A percentile compares a stretch with the other conserved stretches of the same genome.
These are phyloP conservation scores for Rotaria socialis DNA, from an alignment of 2,888 invertebrate genomes.

Conservation along the genomic window DNA sequence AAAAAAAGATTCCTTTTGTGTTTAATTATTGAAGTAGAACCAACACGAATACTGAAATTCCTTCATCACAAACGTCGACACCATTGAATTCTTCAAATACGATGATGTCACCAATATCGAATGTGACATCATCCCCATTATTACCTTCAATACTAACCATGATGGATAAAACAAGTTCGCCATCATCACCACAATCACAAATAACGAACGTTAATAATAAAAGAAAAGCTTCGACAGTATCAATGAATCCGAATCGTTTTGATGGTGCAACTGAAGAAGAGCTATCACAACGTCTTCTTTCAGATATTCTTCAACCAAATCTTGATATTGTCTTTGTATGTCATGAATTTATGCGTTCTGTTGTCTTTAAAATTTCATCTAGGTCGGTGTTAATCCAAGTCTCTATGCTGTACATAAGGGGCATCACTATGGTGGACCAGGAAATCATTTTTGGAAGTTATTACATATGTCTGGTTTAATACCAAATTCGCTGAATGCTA, in stretches of 20 bases:
- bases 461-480: conserved; percentile 87
- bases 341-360: neutral
- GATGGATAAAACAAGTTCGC: neutral
- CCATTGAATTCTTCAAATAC: neutral
- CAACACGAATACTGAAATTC: neutral
- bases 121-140: neutral
- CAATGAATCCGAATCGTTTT: conserved; percentile 10
- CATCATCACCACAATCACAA: neutral
- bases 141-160: neutral
- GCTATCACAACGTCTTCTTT: conserved; percentile 71
- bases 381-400: conserved; percentile 97
- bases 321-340: conserved; percentile 90
- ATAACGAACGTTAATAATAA: neutral
- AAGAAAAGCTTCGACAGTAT: conserved; percentile 6
- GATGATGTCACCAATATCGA: neutral
- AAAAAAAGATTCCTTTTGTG: too few species aligned
- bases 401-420: conserved; percentile 94
- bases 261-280: conserved; percentile 30
- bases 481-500: conserved; percentile 87
- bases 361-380: conserved; percentile 51
- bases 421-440: conserved; percentile 95
- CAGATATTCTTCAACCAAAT: conserved; percentile 85
- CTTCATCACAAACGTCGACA: neutral
- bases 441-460: conserved; percentile 98
- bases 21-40: neutral